Conservation (phyloP, 1,140 invertebrate genomes). For the Brachionus plicatilis region DNA sequence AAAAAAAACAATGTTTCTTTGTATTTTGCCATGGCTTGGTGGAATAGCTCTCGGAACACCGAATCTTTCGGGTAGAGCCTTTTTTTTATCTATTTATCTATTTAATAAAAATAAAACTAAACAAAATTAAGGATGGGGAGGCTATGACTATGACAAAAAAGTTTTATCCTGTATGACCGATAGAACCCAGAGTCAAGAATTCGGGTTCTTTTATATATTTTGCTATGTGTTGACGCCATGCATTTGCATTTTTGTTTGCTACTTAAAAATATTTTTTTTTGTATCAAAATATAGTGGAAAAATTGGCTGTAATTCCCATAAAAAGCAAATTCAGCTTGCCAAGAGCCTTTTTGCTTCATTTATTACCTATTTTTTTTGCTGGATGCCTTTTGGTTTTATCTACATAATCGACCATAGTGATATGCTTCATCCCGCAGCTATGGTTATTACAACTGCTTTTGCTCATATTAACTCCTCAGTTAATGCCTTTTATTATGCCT, state of each 20-base stretch:
- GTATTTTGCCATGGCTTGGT: neutral
- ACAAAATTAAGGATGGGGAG: conserved; percentile 1
- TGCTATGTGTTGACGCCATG: neutral
- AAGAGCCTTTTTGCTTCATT: conserved; percentile 21
- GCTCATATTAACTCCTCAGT: conserved; percentile 7
- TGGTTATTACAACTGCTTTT: neutral
- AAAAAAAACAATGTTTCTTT: neutral
- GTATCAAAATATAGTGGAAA: neutral
- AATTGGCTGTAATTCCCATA: neutral
- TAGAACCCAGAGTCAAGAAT: conserved; percentile 11
- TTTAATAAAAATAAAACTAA: neutral
- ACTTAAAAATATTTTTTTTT: conserved; percentile 16
- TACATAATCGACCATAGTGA: conserved; percentile 4
- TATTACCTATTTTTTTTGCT: conserved; percentile 28
- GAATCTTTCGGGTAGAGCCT: neutral
- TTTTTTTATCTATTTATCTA: neutral
- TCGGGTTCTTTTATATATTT: conserved; percentile 32
- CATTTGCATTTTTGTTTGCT: neutral
- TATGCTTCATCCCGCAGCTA: neutral
- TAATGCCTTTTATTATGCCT: neutral
- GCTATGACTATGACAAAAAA: conserved; percentile 33
- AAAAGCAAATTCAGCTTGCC: neutral
- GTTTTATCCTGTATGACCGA: conserved; percentile 14
- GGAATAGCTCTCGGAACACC: neutral
- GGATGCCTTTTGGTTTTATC: conserved; percentile 26